Evolutionary conservation across 2,797 vertebrate species (phyloP), one percentile per base, ranked within the genome.

Genomic region (Hephaestus fuliginosus): DNA sequence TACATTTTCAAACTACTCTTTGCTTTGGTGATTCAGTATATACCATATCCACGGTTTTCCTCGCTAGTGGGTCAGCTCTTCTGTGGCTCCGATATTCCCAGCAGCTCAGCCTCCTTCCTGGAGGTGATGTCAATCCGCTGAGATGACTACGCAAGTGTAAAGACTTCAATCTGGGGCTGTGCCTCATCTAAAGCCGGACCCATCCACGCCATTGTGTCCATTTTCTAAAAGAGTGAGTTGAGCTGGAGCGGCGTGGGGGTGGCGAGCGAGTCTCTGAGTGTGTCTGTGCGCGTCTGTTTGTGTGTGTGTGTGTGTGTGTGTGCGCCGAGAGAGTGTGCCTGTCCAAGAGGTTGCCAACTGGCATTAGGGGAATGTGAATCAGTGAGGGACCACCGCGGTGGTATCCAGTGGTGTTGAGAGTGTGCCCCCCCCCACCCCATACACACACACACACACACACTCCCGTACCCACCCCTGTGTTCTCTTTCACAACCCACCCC

Each of bases 321-420:
- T 55, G 60, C 14, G 69, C 51, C 56, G 64, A 67, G 80, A 43
- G 82, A 87, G 80, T 70, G 88, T 85, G 91, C 80, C 77, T 88
- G 85, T 86, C 90, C 87, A 79, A 88, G 91, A 90, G 90, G 85
- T 92, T 93, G 91, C 91, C 93, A 93, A 85, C 93, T 91, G 90
- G 86, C 90, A 94, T 94, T 93, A 94, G 76, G 89, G 82, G 90
- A 88, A 87, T 89, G 90, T 84, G 91, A 92, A 86, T 91, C 88
- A 87, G 80, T 68, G 86, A 81, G 83, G 88, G 91, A 94, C 93
- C 93, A 92, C 91, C 90, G 43, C 77, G 56, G 87, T 83, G 85
- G 91, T 89, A 88, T 91, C 87, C 88, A 92, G 89, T 90, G 75
- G 87, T 87, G 86, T 74, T 82, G 74, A 82, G 78, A 78, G 88